A percentile compares a stretch with the other conserved stretches of the same genome.
These are phyloP conservation scores for Thera britannica DNA, from an alignment of 2,888 invertebrate species.

Conservation along the genomic window DNA sequence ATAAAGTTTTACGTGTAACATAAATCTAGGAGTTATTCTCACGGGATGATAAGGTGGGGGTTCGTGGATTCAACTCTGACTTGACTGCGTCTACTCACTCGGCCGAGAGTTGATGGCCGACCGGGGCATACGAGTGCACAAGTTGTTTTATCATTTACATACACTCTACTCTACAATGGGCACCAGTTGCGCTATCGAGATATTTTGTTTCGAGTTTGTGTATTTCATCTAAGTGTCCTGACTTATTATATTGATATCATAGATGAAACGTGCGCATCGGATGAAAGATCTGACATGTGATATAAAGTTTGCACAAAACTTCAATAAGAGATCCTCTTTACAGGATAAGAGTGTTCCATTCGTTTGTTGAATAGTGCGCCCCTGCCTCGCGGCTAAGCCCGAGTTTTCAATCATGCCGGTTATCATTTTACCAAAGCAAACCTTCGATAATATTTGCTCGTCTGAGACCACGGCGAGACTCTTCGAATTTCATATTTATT, in stretches of 20 bases:
- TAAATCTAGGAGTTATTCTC: constrained; percentile 82
- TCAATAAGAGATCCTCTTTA: constrained; percentile 49
- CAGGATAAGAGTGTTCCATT: constrained; percentile 47
- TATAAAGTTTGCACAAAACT: constrained; percentile 33
- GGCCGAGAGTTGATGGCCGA: constrained; percentile 42
- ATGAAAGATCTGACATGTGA: constrained; percentile 16
- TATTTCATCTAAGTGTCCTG: neutral
- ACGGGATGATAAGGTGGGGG: constrained; percentile 77
- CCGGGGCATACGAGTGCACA: constrained; percentile 36
- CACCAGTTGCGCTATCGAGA: constrained; percentile 2
- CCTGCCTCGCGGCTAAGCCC: constrained; percentile 73
- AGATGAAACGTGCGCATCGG: constrained; percentile 2
- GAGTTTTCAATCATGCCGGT: constrained; percentile 81
- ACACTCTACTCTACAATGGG: constrained; percentile 17
- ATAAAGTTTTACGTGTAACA: constrained; percentile 81
- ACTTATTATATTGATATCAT: constrained; percentile 3
- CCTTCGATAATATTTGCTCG: constrained; percentile 81
- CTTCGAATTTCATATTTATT: constrained; percentile 85
- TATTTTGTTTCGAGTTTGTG: neutral
- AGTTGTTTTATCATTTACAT: constrained; percentile 35
- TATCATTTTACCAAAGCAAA: constrained; percentile 85
- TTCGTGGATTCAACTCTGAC: constrained; percentile 49
- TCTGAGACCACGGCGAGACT: constrained; percentile 71
- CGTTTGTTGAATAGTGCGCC: constrained; percentile 61
- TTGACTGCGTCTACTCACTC: constrained; percentile 34